Conservation (phyloP, 2,888 invertebrate species). For the Temnothorax rugatulus region DNA sequence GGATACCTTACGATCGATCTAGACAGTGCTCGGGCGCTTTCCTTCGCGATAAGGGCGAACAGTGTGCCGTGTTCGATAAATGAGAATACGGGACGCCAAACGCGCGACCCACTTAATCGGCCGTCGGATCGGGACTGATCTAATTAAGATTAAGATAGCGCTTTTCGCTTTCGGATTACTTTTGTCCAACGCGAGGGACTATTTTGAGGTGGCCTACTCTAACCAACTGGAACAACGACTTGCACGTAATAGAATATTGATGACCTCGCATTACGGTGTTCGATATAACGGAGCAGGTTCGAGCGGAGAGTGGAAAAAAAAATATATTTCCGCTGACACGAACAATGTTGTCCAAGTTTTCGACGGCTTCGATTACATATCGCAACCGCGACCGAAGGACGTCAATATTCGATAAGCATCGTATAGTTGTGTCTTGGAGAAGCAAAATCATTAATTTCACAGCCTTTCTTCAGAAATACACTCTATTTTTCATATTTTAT, state of each 20-base stretch:
- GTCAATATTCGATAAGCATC: conserved; percentile 1
- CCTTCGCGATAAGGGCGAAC: conserved; percentile 29
- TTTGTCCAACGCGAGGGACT: conserved; percentile 54
- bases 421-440: background rate
- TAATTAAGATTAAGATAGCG: conserved; percentile 51
- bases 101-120: conserved; percentile 43
- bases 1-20: conserved; percentile 14
- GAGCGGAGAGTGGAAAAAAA: background rate
- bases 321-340: conserved; percentile 15
- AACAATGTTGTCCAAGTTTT: background rate
- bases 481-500: background rate
- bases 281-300: conserved; percentile 38
- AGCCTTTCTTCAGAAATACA: background rate
- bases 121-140: conserved; percentile 39
- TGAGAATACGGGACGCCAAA: conserved; percentile 34
- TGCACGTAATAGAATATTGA: conserved; percentile 64
- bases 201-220: conserved; percentile 66
- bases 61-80: conserved; percentile 34
- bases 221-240: conserved; percentile 65
- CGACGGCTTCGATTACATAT: conserved; percentile 27
- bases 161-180: conserved; percentile 62
- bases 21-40: conserved; percentile 28
- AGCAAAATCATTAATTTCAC: background rate
- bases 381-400: background rate
- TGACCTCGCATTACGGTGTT: conserved; percentile 52